Percentiles rank a stretch among this genome's conserved stretches.
These are phyloP conservation scores for Poicephalus meyeri DNA, from an alignment of 2,113 vertebrate species.

Conservation along the genomic window DNA sequence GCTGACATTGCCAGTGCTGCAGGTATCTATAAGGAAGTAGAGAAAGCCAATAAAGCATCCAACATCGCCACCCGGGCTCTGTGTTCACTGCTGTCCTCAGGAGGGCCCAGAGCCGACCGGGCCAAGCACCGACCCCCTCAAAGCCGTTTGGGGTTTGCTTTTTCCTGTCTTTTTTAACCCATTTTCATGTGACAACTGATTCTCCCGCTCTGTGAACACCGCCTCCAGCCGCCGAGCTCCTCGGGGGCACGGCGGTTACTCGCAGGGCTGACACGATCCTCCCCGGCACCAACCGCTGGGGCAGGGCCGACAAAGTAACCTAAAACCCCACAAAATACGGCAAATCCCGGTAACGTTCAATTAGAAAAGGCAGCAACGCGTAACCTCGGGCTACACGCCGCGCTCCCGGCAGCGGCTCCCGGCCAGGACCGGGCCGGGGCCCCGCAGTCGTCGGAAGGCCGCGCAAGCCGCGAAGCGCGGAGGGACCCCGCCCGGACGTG, in stretches of 20 bases:
- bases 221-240: neutral
- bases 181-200: neutral
- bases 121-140: accelerated
- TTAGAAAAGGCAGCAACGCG: neutral
- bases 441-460: too few species aligned
- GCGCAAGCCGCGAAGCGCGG: accelerated
- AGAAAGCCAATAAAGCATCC: neutral
- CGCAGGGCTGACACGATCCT: too few species aligned
- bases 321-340: neutral
- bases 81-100: accelerated
- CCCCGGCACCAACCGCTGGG: too few species aligned
- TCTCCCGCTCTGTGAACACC: neutral
- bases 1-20: neutral
- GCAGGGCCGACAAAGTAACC: accelerated
- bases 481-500: too few species aligned
- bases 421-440: accelerated
- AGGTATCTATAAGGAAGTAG: neutral
- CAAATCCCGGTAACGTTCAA: accelerated
- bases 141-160: accelerated
- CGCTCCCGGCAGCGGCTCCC: too few species aligned
- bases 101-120: neutral
- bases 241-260: accelerated
- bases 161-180: neutral
- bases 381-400: too few species aligned
- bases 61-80: accelerated